Percentiles rank a stretch among this genome's conserved stretches.
Conservation (phyloP, 23 tunicate genomes). For the Halocynthia aurantium region DNA sequence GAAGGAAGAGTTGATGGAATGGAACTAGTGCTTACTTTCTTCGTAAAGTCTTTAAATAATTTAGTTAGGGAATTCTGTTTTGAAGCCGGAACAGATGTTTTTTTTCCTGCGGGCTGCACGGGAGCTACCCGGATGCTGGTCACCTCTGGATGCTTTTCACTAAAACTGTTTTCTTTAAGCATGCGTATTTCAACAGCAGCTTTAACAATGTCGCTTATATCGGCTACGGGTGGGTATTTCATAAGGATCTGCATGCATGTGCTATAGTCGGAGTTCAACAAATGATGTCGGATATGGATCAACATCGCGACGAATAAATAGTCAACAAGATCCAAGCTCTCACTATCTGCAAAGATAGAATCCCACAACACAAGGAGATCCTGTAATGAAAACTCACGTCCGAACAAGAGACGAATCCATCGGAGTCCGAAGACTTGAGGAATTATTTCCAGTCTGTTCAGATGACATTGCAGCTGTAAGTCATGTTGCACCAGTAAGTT, state of each 20-base stretch:
- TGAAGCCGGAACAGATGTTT: too few species aligned
- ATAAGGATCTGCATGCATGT: conserved; percentile 61
- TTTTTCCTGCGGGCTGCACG: too few species aligned
- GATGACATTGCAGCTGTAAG: conserved; percentile 55
- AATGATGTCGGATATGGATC: conserved; percentile 52
- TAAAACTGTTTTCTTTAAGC: conserved; percentile 28
- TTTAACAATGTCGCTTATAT: conserved; percentile 66
- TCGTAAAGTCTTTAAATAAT: conserved; percentile 12
- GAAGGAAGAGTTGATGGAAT: background rate
- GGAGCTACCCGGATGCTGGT: background rate
- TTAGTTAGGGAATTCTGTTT: conserved; percentile 8
- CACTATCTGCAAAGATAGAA: conserved; percentile 84
- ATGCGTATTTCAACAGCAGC: conserved; percentile 49
- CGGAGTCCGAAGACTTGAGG: conserved; percentile 99
- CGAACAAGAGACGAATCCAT: conserved; percentile 95
- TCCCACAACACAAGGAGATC: conserved; percentile 96
- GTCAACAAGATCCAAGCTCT: conserved; percentile 68
- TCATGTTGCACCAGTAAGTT: conserved; percentile 55
- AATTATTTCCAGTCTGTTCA: conserved; percentile 72
- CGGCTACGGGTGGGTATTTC: conserved; percentile 82
- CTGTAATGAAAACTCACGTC: conserved; percentile 88
- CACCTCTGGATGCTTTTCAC: background rate
- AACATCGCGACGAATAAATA: conserved; percentile 92
- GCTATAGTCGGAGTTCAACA: conserved; percentile 58
- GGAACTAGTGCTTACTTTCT: conserved; percentile 2